Conservation (phyloP, 1,140 invertebrate species). For the Onthophagus taurus region DNA sequence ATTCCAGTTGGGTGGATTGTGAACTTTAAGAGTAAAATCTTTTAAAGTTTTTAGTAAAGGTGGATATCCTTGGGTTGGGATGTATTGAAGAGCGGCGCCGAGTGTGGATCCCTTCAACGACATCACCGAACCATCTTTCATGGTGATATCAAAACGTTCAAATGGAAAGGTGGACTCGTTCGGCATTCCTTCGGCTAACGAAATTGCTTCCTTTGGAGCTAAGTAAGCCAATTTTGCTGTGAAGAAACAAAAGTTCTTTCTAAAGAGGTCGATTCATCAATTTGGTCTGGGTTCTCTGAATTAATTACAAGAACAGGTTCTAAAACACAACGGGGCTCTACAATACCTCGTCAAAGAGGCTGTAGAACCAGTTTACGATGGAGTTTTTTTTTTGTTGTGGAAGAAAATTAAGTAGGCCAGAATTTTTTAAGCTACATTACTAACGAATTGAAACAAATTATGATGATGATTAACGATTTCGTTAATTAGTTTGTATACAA, state of each 20-base stretch:
- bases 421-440: too few relatives aligned
- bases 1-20: constrained; percentile 55
- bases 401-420: too few relatives aligned
- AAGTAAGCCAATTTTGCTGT: constrained; percentile 56
- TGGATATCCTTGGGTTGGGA: constrained; percentile 64
- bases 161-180: constrained; percentile 70
- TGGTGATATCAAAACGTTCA: constrained; percentile 49
- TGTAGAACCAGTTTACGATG: too few relatives aligned
- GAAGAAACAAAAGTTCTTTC: constrained; percentile 31
- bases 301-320: neutral
- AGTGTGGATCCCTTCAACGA: constrained; percentile 49
- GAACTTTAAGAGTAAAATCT: constrained; percentile 52
- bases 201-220: constrained; percentile 55
- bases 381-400: too few relatives aligned
- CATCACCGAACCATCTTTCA: constrained; percentile 50
- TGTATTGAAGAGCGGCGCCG: constrained; percentile 58
- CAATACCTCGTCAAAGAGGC: neutral
- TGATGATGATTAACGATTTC: too few relatives aligned
- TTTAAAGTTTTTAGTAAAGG: constrained; percentile 52
- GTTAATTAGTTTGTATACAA: too few relatives aligned
- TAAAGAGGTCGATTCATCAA: too few relatives aligned
- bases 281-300: neutral
- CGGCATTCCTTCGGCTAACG: constrained; percentile 68
- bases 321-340: neutral
- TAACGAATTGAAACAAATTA: too few relatives aligned